A percentile compares a stretch with the other conserved stretches of the same genome.
phyloP scores from a whole-genome alignment of 1,140 invertebrate species.

The Steinernema khuongi region DNA sequence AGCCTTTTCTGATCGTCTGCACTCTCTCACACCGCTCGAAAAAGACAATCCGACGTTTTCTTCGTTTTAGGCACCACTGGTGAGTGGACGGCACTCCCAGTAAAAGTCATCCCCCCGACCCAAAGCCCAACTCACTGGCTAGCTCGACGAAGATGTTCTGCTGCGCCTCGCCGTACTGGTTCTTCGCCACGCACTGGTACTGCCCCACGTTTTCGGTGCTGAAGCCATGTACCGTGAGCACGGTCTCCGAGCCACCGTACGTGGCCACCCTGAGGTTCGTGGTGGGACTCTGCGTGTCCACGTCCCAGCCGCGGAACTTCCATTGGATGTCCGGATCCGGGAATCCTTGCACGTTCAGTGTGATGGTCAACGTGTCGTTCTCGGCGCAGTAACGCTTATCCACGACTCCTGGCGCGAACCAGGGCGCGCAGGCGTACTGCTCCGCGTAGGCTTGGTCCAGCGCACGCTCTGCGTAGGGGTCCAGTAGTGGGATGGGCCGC shows the following conservation, averaged over 20 bases:
- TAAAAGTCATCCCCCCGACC: neutral
- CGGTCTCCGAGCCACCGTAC: conserved; percentile 54
- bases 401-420: conserved; percentile 54
- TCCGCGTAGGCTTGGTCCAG: conserved; percentile 50
- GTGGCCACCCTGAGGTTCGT: conserved; percentile 53
- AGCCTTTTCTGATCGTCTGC: too few relatives aligned
- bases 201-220: conserved; percentile 50
- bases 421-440: conserved; percentile 57
- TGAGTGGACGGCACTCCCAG: neutral
- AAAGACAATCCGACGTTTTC: too few relatives aligned
- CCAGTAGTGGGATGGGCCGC: conserved; percentile 55
- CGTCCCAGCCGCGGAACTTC: conserved; percentile 57
- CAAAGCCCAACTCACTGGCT: conserved; percentile 44
- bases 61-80: conserved; percentile 18
- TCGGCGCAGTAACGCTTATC: conserved; percentile 57
- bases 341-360: conserved; percentile 52
- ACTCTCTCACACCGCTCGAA: too few relatives aligned
- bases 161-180: conserved; percentile 56
- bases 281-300: conserved; percentile 48
- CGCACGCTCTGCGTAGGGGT: conserved; percentile 56
- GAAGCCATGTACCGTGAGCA: conserved; percentile 53
- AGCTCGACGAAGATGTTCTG: conserved; percentile 56
- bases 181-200: conserved; percentile 55
- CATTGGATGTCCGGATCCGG: conserved; percentile 57
- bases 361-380: conserved; percentile 53